A percentile compares a stretch with the other conserved stretches of the same genome.
phyloP scores from a whole-genome alignment of 2,888 invertebrate species.

The Chymomyza amoena region DNA sequence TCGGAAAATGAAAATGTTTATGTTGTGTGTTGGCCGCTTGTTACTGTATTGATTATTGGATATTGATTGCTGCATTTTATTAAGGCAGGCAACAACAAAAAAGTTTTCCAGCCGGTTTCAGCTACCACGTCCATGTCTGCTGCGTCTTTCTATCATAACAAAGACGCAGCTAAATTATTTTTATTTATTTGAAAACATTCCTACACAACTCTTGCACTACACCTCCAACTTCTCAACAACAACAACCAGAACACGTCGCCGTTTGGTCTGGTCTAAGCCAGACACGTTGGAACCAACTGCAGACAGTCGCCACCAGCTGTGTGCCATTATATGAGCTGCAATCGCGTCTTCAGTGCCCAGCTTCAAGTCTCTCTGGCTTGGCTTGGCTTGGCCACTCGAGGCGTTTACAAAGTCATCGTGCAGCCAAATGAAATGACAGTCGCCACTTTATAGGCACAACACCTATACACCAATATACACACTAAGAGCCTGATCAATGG shows the following conservation, averaged over 20 bases:
- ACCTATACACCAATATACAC: background rate
- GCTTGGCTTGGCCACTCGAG: conserved; percentile 43
- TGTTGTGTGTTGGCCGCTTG: background rate
- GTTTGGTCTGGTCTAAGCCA: conserved; percentile 67
- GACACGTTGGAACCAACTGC: conserved; percentile 67
- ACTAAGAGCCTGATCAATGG: conserved; percentile 69
- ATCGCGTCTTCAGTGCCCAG: conserved; percentile 16
- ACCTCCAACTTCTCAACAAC: background rate
- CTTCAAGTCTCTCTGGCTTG: conserved; percentile 19
- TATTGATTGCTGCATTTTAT: conserved; percentile 69
- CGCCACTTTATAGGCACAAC: conserved; percentile 57
- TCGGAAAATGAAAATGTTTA: conserved; percentile 65
- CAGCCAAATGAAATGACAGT: conserved; percentile 56
- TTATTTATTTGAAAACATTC: background rate
- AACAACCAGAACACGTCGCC: conserved; percentile 46
- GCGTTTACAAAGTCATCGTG: conserved; percentile 62
- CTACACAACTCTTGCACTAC: background rate
- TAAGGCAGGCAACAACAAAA: conserved; percentile 62
- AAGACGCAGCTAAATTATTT: conserved; percentile 1
- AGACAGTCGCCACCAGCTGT: conserved; percentile 56
- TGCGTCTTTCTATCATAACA: background rate
- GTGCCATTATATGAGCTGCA: conserved; percentile 32
- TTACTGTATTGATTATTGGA: conserved; percentile 72
- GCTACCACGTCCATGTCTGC: background rate
- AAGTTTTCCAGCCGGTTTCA: background rate